Conservation (phyloP, 2,113 vertebrate genomes). For the Passer montanus region DNA sequence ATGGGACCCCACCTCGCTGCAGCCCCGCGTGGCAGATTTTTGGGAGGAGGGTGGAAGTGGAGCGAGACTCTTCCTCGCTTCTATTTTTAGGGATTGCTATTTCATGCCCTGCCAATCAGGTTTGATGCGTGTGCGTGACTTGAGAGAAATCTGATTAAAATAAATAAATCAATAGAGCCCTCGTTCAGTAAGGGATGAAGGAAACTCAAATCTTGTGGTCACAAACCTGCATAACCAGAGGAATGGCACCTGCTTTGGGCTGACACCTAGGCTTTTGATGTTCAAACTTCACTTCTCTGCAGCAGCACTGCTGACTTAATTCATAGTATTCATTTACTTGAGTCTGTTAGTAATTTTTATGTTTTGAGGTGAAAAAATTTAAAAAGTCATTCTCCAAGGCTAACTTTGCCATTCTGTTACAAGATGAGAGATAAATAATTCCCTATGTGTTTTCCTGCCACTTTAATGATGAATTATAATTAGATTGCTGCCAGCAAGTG, state of each 20-base stretch:
- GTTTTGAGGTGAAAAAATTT: background rate
- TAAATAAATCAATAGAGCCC: background rate
- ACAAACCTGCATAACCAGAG: background rate
- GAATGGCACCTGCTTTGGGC: background rate
- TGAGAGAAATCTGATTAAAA: background rate
- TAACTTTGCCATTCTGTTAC: background rate
- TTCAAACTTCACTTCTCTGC: background rate
- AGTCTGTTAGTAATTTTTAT: background rate
- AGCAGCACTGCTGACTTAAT: background rate
- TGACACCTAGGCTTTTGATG: background rate
- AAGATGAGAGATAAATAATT: background rate
- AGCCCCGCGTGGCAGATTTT: accelerated
- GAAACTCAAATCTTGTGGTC: background rate
- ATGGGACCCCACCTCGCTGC: accelerated
- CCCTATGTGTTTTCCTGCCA: background rate
- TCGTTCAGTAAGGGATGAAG: background rate
- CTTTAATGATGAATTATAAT: background rate
- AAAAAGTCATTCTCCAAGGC: background rate
- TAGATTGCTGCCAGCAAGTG: background rate
- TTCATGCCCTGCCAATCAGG: background rate
- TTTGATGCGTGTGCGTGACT: background rate
- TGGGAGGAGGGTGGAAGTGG: background rate
- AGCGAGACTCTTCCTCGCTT: accelerated
- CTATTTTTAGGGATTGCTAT: background rate
- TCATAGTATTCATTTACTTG: background rate